Evolutionary conservation across 1,140 invertebrate genomes (phyloP).

Genomic region (Trialeurodes vaporariorum): DNA sequence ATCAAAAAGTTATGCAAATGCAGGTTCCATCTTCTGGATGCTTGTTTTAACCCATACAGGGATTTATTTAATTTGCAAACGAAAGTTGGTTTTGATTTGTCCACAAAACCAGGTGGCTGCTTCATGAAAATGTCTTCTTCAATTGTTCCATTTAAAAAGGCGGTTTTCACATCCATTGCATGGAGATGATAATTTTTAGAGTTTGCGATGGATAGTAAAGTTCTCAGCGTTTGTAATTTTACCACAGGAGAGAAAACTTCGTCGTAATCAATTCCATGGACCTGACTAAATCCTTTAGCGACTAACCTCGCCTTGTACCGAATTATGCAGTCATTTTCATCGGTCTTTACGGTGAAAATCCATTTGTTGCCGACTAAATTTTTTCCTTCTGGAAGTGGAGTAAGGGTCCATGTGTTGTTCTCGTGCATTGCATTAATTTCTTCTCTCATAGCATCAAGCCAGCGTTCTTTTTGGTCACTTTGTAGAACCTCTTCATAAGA

Average conservation of each 20-base stretch:
- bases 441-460: constrained; percentile 16
- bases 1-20: constrained; percentile 22
- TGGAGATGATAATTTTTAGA: constrained; percentile 25
- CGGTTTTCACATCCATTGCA: constrained; percentile 19
- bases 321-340: constrained; percentile 24
- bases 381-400: constrained; percentile 22
- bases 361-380: constrained; percentile 29
- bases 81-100: constrained; percentile 6
- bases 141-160: constrained; percentile 9
- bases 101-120: constrained; percentile 20
- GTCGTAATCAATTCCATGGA: background rate
- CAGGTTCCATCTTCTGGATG: constrained; percentile 25
- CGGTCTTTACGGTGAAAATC: constrained; percentile 32
- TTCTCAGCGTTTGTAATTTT: background rate
- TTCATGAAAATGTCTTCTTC: constrained; percentile 32
- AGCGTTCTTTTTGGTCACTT: constrained; percentile 10
- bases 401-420: background rate
- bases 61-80: constrained; percentile 26
- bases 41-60: constrained; percentile 28
- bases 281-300: constrained; percentile 11
- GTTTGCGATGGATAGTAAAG: constrained; percentile 3
- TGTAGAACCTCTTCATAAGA: background rate
- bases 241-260: constrained; percentile 11
- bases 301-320: constrained; percentile 12
- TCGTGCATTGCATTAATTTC: constrained; percentile 4